phyloP scores from a whole-genome alignment of 2,888 invertebrate species.

The Lydus trimaculatus region DNA sequence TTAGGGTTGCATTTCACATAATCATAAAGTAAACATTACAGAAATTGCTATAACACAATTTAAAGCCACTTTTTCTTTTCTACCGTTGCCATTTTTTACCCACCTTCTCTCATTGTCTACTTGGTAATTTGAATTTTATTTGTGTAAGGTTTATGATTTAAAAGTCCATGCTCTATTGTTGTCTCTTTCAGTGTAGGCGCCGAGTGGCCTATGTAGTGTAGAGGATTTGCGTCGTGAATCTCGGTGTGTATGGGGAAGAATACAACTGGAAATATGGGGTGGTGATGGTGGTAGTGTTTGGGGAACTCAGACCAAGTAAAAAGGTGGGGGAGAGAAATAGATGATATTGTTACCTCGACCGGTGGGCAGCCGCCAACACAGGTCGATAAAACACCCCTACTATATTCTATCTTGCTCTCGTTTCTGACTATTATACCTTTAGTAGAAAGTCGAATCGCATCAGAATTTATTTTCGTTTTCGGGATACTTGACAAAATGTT shows the following conservation, averaged over 20 bases:
- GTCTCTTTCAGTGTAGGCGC: slow-evolving; percentile 28
- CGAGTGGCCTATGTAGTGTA: slow-evolving; percentile 16
- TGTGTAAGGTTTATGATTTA: slow-evolving; percentile 43
- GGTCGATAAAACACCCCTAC: slow-evolving; percentile 47
- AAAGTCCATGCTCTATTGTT: slow-evolving; percentile 23
- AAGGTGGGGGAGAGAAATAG: slow-evolving; percentile 41
- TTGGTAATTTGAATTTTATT: slow-evolving; percentile 47
- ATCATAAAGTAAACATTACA: neutral
- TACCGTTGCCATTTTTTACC: neutral
- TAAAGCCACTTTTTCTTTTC: neutral
- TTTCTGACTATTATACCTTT: slow-evolving; percentile 27
- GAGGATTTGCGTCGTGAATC: slow-evolving; percentile 3
- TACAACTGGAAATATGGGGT: slow-evolving; percentile 32
- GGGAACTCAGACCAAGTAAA: slow-evolving; percentile 24
- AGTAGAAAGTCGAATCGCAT: slow-evolving; percentile 36
- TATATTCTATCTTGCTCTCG: slow-evolving; percentile 17
- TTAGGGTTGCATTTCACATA: neutral
- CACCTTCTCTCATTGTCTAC: slow-evolving; percentile 28
- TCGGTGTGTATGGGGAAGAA: slow-evolving; percentile 31
- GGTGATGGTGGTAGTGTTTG: slow-evolving; percentile 34
- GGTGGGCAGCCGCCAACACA: slow-evolving; percentile 46
- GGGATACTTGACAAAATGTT: slow-evolving; percentile 43
- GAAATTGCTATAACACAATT: neutral
- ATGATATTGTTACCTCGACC: slow-evolving; percentile 56
- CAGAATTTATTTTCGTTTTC: slow-evolving; percentile 41